Base-by-base conservation (phyloP, 1,140 invertebrate species). In the Liolophura sinensis region DNA sequence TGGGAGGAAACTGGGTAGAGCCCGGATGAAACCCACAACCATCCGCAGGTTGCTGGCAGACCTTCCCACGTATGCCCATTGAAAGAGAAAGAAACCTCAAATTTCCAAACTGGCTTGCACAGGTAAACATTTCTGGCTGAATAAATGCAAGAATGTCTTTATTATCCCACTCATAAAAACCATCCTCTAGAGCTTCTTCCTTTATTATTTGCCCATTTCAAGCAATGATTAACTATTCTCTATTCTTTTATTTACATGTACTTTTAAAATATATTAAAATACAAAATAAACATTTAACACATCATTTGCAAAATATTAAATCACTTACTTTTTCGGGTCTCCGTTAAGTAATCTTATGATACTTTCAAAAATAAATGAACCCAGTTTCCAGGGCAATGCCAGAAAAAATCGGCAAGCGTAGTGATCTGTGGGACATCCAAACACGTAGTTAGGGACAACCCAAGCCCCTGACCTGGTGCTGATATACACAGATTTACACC, bases 381-480 rank as follows among this genome's bases (percentile, higher is more conserved):
- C 71, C 46, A 78, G 56, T 56, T 69, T 67, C 70, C 71, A 78
- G 25, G 81, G 81, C 40, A 81, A 69, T 47, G 54, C 50, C 56
- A 81, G 70, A 58, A 83, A 78, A 6, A 72, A 49, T 49, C 81
- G 69, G 58, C 75, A 75, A 6, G 79, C 78, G 67, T 83, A 82
- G 3, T 79, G 63, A 61, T 83, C 81, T 51, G 74, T 77, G 7
- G 80, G 69, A 60, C 72, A 61, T 3, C 80, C 80, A 49, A 81
- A 78, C 18, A 83, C 59, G 63, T 82, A 83, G 68, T 83, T 82
- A 24, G 80, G 79, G 18, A 80, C 62, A 25, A 83, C 64, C 81
- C 81, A 83, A 20, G 80, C 78, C 50, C 81, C 81, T 24, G 79
- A 82, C 60, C 80, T 65, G 5, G 80, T 77, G 61, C 78, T 81